phyloP scores from a whole-genome alignment of 1,140 invertebrate genomes.

The Drosophila nigromelanica region DNA sequence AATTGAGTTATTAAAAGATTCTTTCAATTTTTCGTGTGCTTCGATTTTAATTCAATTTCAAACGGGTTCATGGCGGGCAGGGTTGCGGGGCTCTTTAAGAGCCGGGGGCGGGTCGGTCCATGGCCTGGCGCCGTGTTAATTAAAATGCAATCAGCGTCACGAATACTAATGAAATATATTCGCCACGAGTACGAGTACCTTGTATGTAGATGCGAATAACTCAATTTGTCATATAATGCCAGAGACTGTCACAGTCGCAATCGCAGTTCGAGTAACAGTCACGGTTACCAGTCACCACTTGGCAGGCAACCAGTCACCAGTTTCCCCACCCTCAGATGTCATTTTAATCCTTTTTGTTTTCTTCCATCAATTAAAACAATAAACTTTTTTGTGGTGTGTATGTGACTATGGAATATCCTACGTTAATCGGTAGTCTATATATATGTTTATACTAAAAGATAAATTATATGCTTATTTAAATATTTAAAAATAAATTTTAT shows the following conservation, averaged over 20 bases:
- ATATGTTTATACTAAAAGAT: too few species aligned
- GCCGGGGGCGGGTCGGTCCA: conserved; percentile 18
- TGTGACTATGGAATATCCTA: neutral
- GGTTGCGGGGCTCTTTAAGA: neutral
- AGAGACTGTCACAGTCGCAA: conserved; percentile 19
- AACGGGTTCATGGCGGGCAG: conserved; percentile 44
- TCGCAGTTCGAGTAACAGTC: conserved; percentile 1
- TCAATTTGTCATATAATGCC: conserved; percentile 52
- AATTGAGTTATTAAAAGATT: conserved; percentile 78
- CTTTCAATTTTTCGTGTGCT: conserved; percentile 59
- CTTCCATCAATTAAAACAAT: conserved; percentile 7
- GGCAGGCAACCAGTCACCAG: neutral
- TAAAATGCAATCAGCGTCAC: conserved; percentile 77
- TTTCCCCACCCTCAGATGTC: neutral
- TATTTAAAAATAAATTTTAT: too few species aligned
- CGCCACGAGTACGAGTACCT: conserved; percentile 28
- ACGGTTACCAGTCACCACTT: conserved; percentile 1
- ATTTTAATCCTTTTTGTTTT: conserved; percentile 21
- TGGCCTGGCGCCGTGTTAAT: conserved; percentile 69
- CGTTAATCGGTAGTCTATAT: too few species aligned
- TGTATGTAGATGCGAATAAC: conserved; percentile 56
- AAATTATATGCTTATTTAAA: too few species aligned
- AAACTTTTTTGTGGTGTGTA: neutral
- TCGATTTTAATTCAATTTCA: conserved; percentile 46
- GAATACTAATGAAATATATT: conserved; percentile 73